These are phyloP conservation scores for Protaetia brevitarsis DNA, from an alignment of 1,140 invertebrate genomes.

Conservation along the genomic window DNA sequence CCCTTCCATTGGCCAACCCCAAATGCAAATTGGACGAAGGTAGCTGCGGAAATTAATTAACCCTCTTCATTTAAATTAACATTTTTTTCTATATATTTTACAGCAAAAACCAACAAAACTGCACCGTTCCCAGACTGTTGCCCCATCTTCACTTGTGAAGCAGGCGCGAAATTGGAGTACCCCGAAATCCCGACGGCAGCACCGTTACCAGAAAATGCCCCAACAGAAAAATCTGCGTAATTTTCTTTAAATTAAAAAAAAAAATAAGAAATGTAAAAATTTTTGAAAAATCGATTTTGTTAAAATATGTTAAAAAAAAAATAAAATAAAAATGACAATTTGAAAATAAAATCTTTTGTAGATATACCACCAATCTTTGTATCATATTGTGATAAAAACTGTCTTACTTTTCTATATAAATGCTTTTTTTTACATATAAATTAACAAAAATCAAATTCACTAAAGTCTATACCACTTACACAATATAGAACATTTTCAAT, in stretches of 20 bases:
- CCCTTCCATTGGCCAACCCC: constrained; percentile 76
- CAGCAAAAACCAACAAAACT: constrained; percentile 83
- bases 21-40: constrained; percentile 79
- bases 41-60: constrained; percentile 38
- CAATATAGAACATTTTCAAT: too few species aligned
- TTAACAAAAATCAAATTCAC: too few species aligned
- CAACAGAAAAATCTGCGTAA: constrained; percentile 3
- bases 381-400: not conserved
- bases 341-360: too few species aligned
- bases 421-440: too few species aligned
- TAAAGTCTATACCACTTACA: too few species aligned
- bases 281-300: too few species aligned
- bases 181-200: constrained; percentile 71
- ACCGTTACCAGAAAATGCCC: constrained; percentile 48
- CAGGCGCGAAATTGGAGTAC: constrained; percentile 78
- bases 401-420: not conserved
- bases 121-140: constrained; percentile 82
- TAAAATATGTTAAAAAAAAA: too few species aligned
- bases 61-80: not conserved
- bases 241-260: not conserved
- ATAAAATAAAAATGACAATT: too few species aligned
- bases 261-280: too few species aligned
- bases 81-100: constrained; percentile 32
- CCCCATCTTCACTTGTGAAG: constrained; percentile 79
- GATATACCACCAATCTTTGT: too few species aligned